Evolutionary conservation across 2,888 invertebrate species (phyloP), one percentile per base, ranked within the genome.

Genomic region (Drosophila ezoana): DNA sequence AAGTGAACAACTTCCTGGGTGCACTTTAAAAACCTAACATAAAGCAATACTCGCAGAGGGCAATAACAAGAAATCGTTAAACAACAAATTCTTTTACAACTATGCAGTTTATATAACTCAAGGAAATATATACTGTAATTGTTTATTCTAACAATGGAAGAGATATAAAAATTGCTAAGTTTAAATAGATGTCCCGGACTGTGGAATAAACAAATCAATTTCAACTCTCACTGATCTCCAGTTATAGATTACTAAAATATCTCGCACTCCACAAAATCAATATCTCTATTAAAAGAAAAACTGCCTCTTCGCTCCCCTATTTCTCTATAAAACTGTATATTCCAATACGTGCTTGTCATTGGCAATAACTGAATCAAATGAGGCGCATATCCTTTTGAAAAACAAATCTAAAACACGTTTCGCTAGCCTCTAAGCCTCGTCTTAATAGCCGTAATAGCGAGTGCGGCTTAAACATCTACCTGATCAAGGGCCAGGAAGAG

Each of bases 371-470:
- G 35, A 63, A 67, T 62, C 54, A 68, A 86, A 69, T 65, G 71
- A 69, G 49, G 77, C 77, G 77, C 38, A 77, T 58, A 71, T 81
- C 87, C 87, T 66, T 49, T 35, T 11, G 4, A 10, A 40, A 18
- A 38, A 35, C 44, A 13, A 28, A 6, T 60, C 33, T 16, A 45
- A 35, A 68, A 52, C 82, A 85, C 79, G 80, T 81, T 64, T 68
- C 13, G 56, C 62, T 37, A 40, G 11, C 33, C 18, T 14, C 43
- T 32, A 20, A 59, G 44, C 23, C 62, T n/a, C 23, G 47, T 49
- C 43, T 45, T 43, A 62, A 66, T 56, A 33, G 10, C 16, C 64
- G 13, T 68, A 41, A 60, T 49, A 35, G 33, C 28, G 28, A 54
- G 51, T 11, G 23, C 16, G 60, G 20, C 40, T 4, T 23, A n/a